Percentiles rank a stretch among this genome's conserved stretches.
These are phyloP conservation scores for Eutrigla gurnardus DNA, from an alignment of 2,797 vertebrate species.

Conservation along the genomic window DNA sequence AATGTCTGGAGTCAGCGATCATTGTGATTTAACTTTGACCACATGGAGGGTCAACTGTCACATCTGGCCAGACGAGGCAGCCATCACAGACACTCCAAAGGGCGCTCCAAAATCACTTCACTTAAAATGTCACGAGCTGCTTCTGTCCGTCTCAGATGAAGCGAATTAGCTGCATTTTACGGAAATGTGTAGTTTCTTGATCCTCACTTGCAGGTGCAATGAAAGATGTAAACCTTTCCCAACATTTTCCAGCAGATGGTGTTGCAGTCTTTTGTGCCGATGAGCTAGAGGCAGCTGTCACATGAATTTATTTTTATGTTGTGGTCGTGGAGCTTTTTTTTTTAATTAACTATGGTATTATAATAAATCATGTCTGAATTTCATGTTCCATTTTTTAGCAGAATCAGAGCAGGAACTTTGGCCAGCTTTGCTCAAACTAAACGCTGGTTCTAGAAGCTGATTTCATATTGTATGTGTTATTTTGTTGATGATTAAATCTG, in stretches of 20 bases:
- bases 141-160: background rate
- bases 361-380: constrained; percentile 2
- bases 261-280: constrained; percentile 34
- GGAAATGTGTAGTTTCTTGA: background rate
- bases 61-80: constrained; percentile 48
- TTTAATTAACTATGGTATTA: background rate
- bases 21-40: constrained; percentile 61
- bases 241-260: constrained; percentile 68
- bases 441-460: background rate
- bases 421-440: background rate
- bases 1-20: constrained; percentile 62
- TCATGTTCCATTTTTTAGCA: background rate
- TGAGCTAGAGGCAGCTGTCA: background rate
- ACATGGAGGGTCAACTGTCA: constrained; percentile 45
- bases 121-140: background rate
- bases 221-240: constrained; percentile 27
- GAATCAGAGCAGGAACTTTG: background rate
- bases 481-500: background rate
- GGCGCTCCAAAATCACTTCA: background rate
- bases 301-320: background rate
- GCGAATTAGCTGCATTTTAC: background rate
- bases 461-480: background rate
- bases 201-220: background rate
- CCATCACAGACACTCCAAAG: constrained; percentile 8
- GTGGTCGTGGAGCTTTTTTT: background rate